Evolutionary conservation across 2,797 vertebrate species (phyloP).

Genomic region (Pelochelys cantorii): DNA sequence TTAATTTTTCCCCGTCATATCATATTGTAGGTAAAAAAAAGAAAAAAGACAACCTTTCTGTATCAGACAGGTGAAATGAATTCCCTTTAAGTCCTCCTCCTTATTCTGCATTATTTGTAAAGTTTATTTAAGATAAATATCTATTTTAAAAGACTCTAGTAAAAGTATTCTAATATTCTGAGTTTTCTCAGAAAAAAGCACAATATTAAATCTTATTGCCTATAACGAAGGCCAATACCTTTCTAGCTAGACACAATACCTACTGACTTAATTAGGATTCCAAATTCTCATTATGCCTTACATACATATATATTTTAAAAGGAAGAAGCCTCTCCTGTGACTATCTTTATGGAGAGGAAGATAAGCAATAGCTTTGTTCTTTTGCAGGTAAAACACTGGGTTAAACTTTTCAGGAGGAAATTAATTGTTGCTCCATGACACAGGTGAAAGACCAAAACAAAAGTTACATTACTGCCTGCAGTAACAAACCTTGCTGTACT

Average conservation of each 20-base stretch:
- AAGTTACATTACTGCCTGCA: background rate
- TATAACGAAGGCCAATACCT: background rate
- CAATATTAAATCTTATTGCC: background rate
- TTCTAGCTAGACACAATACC: background rate
- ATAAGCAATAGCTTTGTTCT: background rate
- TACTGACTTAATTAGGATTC: background rate
- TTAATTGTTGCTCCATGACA: background rate
- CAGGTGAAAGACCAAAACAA: background rate
- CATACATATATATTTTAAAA: background rate
- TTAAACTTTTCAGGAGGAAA: background rate
- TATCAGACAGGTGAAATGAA: background rate
- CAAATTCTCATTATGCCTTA: background rate
- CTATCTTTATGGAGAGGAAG: background rate
- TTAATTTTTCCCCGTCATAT: background rate
- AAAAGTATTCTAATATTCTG: background rate
- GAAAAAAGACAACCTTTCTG: background rate
- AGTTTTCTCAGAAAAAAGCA: background rate
- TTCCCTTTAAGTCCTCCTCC: conserved; percentile 26
- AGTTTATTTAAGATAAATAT: conserved; percentile 22
- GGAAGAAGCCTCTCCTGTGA: background rate
- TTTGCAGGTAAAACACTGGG: background rate
- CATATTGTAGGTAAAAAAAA: background rate
- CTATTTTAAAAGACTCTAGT: background rate
- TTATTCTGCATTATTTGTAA: background rate
- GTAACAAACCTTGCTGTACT: background rate